phyloP scores from a whole-genome alignment of 1,140 invertebrate species.

The Marisa cornuarietis region DNA sequence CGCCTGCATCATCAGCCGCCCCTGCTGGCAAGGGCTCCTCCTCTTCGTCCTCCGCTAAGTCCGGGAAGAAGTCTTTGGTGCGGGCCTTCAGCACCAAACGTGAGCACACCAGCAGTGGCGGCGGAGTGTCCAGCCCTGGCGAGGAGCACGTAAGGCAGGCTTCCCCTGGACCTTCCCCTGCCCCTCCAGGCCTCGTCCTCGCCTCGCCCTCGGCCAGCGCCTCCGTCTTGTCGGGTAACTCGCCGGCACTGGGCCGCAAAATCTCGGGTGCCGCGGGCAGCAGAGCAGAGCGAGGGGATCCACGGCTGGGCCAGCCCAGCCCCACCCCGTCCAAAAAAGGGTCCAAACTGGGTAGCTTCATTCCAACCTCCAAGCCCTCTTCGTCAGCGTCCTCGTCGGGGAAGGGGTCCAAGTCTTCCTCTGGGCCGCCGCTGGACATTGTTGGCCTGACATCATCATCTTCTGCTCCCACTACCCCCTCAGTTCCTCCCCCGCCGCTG shows the following conservation, averaged over 20 bases:
- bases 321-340: constrained; percentile 42
- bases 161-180: constrained; percentile 4
- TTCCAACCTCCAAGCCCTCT: constrained; percentile 46
- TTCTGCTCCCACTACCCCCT: constrained; percentile 24
- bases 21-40: constrained; percentile 47
- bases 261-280: neutral
- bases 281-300: constrained; percentile 10
- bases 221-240: constrained; percentile 16
- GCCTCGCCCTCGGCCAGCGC: constrained; percentile 16
- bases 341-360: constrained; percentile 56
- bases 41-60: constrained; percentile 48
- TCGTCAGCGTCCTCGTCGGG: constrained; percentile 29
- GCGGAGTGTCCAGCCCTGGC: constrained; percentile 7
- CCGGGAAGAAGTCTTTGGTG: constrained; percentile 43
- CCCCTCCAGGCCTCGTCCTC: constrained; percentile 3
- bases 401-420: constrained; percentile 22
- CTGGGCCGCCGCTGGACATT: neutral
- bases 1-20: constrained; percentile 44
- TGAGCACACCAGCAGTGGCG: constrained; percentile 28
- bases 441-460: constrained; percentile 5
- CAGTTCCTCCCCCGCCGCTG: constrained; percentile 21
- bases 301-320: constrained; percentile 27
- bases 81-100: constrained; percentile 42
- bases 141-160: constrained; percentile 9
- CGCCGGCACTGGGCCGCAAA: constrained; percentile 5